Evolutionary conservation across 2,113 vertebrate genomes (phyloP).

Genomic region (Macquaria ambigua): DNA sequence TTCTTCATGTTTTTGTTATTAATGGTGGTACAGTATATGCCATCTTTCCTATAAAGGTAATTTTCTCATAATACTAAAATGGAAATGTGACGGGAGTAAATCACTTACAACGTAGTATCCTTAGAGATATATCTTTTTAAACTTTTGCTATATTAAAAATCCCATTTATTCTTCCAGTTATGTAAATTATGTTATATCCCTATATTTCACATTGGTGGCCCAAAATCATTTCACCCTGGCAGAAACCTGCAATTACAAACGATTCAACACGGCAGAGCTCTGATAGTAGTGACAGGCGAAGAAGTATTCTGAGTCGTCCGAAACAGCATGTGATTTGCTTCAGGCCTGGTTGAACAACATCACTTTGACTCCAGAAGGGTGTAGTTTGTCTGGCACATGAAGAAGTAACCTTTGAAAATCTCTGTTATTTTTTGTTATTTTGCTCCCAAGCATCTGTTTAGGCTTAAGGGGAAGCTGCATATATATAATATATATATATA

Average conservation of each 20-base stretch:
- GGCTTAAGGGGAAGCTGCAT: not conserved
- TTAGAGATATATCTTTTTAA: not conserved
- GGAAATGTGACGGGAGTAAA: not conserved
- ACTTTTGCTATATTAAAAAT: not conserved
- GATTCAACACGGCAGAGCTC: not conserved
- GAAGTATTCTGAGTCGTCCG: not conserved
- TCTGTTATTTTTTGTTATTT: not conserved
- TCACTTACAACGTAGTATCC: not conserved
- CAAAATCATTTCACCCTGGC: not conserved
- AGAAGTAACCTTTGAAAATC: conserved; percentile 13
- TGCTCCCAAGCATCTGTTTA: not conserved
- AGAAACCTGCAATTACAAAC: conserved; percentile 12
- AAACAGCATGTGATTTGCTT: conserved; percentile 30
- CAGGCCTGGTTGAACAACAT: not conserved
- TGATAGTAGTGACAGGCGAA: not conserved
- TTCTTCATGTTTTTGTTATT: not conserved
- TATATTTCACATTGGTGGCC: not conserved
- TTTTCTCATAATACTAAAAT: not conserved
- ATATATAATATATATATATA: too few species aligned
- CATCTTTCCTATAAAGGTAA: not conserved
- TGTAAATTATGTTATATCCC: too few species aligned
- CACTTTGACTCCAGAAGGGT: not conserved
- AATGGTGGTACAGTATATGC: not conserved
- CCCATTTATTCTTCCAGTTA: not conserved
- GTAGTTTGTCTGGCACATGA: not conserved